phyloP scores from a whole-genome alignment of 2,113 vertebrate genomes.

The Prochilodus magdalenae region DNA sequence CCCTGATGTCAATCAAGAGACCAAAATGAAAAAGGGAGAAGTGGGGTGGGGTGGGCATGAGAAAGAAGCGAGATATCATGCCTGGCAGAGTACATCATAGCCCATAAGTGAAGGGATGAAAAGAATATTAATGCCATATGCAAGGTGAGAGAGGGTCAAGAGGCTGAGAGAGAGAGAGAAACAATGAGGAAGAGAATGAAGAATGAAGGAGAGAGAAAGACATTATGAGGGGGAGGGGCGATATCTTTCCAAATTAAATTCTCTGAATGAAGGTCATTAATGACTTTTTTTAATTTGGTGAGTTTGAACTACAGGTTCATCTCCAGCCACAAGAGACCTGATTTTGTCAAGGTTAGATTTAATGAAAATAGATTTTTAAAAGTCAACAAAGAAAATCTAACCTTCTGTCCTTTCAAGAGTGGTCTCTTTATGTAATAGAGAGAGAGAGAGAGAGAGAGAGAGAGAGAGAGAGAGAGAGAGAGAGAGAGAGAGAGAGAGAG shows the following conservation, averaged over 20 bases:
- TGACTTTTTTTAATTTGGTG: slow-evolving; percentile 43
- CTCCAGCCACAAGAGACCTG: neutral
- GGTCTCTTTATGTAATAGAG: neutral
- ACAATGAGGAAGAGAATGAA: no score
- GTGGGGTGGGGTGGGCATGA: neutral
- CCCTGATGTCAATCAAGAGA: slow-evolving; percentile 73
- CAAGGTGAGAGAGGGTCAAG: slow-evolving; percentile 30
- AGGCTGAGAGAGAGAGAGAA: neutral
- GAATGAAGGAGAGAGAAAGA: neutral
- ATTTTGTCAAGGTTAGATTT: slow-evolving; percentile 45
- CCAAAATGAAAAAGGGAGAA: slow-evolving; percentile 22
- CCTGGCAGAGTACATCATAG: slow-evolving; percentile 43
- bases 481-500: slow-evolving; percentile 26
- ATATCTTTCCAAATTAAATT: slow-evolving; percentile 43
- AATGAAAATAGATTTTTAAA: slow-evolving; percentile 26
- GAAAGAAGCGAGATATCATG: slow-evolving; percentile 19
- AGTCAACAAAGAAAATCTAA: slow-evolving; percentile 38
- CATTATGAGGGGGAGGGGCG: neutral
- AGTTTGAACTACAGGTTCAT: slow-evolving; percentile 25
- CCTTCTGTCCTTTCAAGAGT: slow-evolving; percentile 33
- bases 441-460: neutral
- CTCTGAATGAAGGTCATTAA: slow-evolving; percentile 53
- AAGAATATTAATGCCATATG: slow-evolving; percentile 55
- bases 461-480: neutral
- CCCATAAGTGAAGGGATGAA: slow-evolving; percentile 44